Conservation (phyloP, 2,888 invertebrate genomes). For the Phymatocera aterrima region DNA sequence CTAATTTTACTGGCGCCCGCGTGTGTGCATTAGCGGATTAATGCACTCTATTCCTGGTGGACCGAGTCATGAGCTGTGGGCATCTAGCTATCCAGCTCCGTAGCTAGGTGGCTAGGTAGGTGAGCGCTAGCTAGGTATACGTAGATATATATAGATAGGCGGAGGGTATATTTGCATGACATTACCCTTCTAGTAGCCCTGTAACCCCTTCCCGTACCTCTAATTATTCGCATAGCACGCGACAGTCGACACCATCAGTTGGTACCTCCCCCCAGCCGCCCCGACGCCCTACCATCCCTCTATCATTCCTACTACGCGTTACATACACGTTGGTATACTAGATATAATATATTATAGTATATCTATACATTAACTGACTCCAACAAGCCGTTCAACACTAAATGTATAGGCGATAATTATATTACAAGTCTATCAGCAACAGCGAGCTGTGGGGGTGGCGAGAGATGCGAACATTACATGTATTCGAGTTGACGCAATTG, state of each 20-base stretch:
- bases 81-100: conserved; percentile 47
- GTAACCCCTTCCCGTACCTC: conserved; percentile 59
- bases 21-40: conserved; percentile 69
- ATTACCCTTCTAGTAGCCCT: conserved; percentile 49
- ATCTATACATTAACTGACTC: too few relatives aligned
- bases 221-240: conserved; percentile 69
- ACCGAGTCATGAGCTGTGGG: conserved; percentile 66
- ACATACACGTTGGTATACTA: too few relatives aligned
- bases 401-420: conserved; percentile 43
- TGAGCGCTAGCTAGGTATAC: not conserved
- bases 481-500: not conserved
- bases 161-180: conserved; percentile 46
- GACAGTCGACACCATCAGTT: conserved; percentile 24
- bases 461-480: not conserved
- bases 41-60: conserved; percentile 68
- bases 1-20: conserved; percentile 24
- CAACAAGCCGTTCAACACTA: not conserved
- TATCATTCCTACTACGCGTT: too few relatives aligned
- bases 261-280: not conserved
- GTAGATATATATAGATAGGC: not conserved
- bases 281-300: not conserved
- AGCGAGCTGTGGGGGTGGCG: too few relatives aligned
- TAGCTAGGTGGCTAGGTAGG: not conserved
- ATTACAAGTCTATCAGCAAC: conserved; percentile 43
- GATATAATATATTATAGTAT: too few relatives aligned